Base-by-base conservation (phyloP, 2,797 vertebrate species). In the Artibeus lituratus region DNA sequence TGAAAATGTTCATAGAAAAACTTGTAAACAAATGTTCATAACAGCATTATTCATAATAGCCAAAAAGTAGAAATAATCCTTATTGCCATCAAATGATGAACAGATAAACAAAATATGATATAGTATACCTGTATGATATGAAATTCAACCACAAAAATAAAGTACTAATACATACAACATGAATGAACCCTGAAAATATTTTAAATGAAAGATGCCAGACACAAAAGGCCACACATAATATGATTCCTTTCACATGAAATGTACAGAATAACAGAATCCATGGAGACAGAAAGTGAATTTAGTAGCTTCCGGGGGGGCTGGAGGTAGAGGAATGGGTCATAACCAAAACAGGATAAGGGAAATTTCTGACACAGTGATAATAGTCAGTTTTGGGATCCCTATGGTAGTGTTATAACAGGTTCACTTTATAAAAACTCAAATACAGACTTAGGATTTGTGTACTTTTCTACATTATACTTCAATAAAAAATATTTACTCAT, bases 1-100 rank as follows among this genome's bases (percentile, higher is more conserved):
- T 67, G 22, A 90, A 86, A 90, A 73, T 44, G 11, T 84, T 72
- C 53, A 95, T 22, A 89, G 4, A 72, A 78, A 74, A 85, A 90
- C 29, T 49, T 65, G 21, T 74, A 78, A 22, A 92, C 5, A 2
- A 73, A 72, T 55, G 12, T 89, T 92, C 80, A 78, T 42, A 80
- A n/a, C 26, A 82, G 35, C 65, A 95, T 67, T 80, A 93, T 24
- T 95, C 51, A 62, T 37, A 55, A 65, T 49, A 92, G 29, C n/a
- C 51, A 51, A 53, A 83, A 92, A 62, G 44, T 35, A 12, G 18
- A 39, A 84, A 72, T 32, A 92, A 87, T 42, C 12, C 29, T 82
- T 76, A 83, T 70, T 95, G 88, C 32, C 51, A 92, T 39, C 26
- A 55, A 89, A 72, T 93, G 19, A 92, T 76, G 37, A 95, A 78